A percentile compares a stretch with the other conserved stretches of the same genome.
phyloP scores from a whole-genome alignment of 2,888 invertebrate species.

The Koerneria pararmatus region DNA sequence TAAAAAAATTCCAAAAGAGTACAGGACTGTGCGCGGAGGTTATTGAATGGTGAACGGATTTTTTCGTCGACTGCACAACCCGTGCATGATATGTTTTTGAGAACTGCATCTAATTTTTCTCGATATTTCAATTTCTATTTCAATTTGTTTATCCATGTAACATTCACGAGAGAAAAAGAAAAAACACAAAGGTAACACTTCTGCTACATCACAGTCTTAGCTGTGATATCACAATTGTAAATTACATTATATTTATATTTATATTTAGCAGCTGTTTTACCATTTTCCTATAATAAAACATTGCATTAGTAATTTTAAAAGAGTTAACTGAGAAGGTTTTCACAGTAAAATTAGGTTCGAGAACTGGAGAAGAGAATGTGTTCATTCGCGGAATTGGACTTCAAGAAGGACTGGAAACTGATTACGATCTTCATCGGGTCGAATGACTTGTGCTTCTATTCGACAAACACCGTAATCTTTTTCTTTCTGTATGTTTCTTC shows the following conservation, averaged over 20 bases:
- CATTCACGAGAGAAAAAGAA: neutral
- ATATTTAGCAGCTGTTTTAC: too few species aligned
- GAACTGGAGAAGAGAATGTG: conserved; percentile 8
- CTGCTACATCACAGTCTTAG: neutral
- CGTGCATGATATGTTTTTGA: too few species aligned
- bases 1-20: too few species aligned
- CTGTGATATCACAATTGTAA: neutral
- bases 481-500: too few species aligned
- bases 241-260: neutral
- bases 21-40: too few species aligned
- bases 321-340: neutral
- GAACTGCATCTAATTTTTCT: too few species aligned
- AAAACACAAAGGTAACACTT: neutral
- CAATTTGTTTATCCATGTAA: too few species aligned
- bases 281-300: too few species aligned
- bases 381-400: neutral
- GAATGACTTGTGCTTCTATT: conserved; percentile 15
- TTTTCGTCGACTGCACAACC: neutral
- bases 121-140: too few species aligned
- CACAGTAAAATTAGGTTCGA: neutral
- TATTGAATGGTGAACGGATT: too few species aligned
- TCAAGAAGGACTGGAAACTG: conserved; percentile 17
- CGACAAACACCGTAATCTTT: conserved; percentile 10
- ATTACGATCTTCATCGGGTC: conserved; percentile 15
- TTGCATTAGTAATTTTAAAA: too few species aligned